These are phyloP conservation scores for Poecilobothrus nobilitatus DNA, from an alignment of 2,888 invertebrate species.

Conservation along the genomic window DNA sequence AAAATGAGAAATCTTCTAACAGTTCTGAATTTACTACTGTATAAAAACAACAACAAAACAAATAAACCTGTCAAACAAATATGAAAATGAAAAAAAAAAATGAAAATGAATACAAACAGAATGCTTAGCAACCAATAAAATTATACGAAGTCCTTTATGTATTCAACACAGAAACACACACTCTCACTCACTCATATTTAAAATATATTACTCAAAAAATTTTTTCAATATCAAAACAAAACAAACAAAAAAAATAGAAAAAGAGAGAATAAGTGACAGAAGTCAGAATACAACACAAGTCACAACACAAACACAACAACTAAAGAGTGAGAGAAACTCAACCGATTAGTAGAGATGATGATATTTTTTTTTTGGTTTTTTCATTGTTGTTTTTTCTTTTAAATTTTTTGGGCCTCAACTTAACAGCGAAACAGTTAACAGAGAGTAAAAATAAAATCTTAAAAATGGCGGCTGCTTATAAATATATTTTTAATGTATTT, in stretches of 20 bases:
- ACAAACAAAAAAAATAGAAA: neutral
- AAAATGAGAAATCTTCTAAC: too few species aligned
- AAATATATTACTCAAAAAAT: too few species aligned
- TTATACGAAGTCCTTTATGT: neutral
- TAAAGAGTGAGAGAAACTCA: neutral
- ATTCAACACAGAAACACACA: neutral
- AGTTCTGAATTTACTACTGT: too few species aligned
- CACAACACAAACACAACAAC: too few species aligned
- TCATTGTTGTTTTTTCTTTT: neutral
- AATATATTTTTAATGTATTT: too few species aligned
- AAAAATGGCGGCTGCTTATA: neutral
- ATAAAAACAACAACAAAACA: too few species aligned
- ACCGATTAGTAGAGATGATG: neutral
- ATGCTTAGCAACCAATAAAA: neutral
- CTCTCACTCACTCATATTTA: neutral
- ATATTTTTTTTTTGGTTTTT: neutral
- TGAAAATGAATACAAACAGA: neutral
- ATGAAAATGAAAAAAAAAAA: too few species aligned
- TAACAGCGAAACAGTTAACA: too few species aligned
- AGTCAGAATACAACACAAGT: too few species aligned
- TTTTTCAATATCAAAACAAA: too few species aligned
- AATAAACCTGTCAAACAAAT: too few species aligned
- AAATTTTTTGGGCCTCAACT: too few species aligned
- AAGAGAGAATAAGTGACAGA: neutral
- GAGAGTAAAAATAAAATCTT: neutral